A percentile compares a stretch with the other conserved stretches of the same genome.
phyloP scores from a whole-genome alignment of 2,888 invertebrate genomes.

The Heliothis peltigera region DNA sequence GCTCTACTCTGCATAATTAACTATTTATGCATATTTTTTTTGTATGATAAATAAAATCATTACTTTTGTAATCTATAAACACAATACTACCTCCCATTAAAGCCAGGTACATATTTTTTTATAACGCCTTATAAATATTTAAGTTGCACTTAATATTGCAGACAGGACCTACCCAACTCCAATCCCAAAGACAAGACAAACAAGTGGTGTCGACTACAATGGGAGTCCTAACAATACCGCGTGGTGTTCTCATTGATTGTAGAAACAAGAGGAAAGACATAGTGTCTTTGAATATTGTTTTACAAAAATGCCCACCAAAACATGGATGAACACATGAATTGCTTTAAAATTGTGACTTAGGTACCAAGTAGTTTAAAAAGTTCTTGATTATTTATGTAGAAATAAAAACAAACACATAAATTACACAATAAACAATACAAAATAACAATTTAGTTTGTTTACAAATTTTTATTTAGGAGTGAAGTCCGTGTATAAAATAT shows the following conservation, averaged over 20 bases:
- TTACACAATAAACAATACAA: constrained; percentile 17
- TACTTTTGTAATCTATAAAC: too few species aligned
- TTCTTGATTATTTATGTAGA: constrained; percentile 1
- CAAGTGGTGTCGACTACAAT: constrained; percentile 52
- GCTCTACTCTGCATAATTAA: too few species aligned
- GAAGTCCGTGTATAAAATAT: constrained; percentile 84
- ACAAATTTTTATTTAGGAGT: constrained; percentile 73
- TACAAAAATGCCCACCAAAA: constrained; percentile 65
- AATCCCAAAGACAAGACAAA: constrained; percentile 24
- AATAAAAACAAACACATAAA: constrained; percentile 18
- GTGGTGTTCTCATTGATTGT: constrained; percentile 71
- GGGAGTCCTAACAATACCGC: constrained; percentile 74
- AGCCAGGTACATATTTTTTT: too few species aligned
- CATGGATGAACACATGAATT: constrained; percentile 10
- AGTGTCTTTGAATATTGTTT: constrained; percentile 72
- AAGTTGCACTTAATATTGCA: constrained; percentile 61
- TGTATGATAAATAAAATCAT: too few species aligned
- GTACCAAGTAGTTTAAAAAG: constrained; percentile 21
- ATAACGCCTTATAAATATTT: too few species aligned
- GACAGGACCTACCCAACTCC: constrained; percentile 48
- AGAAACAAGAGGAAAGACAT: constrained; percentile 71
- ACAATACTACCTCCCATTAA: too few species aligned
- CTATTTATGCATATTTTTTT: too few species aligned
- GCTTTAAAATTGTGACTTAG: constrained; percentile 13
- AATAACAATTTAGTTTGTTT: constrained; percentile 26